phyloP scores from a whole-genome alignment of 2,797 vertebrate species.

The Gymnoscopelus microlampas region DNA sequence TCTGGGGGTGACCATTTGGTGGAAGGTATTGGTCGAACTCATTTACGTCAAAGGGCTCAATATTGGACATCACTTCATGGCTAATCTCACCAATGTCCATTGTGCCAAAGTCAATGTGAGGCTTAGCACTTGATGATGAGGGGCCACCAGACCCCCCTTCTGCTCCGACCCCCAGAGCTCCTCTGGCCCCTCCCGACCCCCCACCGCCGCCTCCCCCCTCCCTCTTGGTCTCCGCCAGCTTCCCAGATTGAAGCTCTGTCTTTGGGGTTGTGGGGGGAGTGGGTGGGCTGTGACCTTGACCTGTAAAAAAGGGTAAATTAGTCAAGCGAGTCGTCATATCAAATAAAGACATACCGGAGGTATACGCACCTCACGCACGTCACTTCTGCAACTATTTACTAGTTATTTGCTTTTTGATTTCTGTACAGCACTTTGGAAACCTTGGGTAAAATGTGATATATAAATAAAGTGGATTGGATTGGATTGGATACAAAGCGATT shows the following conservation, averaged over 20 bases:
- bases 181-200: constrained; percentile 79
- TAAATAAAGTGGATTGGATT: no score
- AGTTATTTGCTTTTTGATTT: neutral
- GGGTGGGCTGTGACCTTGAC: constrained; percentile 96
- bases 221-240: constrained; percentile 86
- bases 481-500: neutral
- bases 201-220: constrained; percentile 84
- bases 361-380: no score
- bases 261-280: constrained; percentile 98
- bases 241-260: constrained; percentile 95
- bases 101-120: constrained; percentile 98
- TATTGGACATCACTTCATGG: constrained; percentile 99
- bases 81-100: constrained; percentile 99
- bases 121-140: constrained; percentile 85
- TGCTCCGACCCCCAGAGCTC: constrained; percentile 81
- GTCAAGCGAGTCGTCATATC: constrained; percentile 27
- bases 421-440: neutral
- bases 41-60: constrained; percentile 98
- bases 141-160: constrained; percentile 80
- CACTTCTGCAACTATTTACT: no score
- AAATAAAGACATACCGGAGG: neutral
- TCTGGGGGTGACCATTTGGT: constrained; percentile 92
- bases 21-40: constrained; percentile 99
- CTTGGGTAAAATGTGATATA: no score
- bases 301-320: constrained; percentile 64